A percentile compares a stretch with the other conserved stretches of the same genome.
Evolutionary conservation across 1,140 invertebrate species (phyloP).

Genomic region (Drosophila pruinosa): DNA sequence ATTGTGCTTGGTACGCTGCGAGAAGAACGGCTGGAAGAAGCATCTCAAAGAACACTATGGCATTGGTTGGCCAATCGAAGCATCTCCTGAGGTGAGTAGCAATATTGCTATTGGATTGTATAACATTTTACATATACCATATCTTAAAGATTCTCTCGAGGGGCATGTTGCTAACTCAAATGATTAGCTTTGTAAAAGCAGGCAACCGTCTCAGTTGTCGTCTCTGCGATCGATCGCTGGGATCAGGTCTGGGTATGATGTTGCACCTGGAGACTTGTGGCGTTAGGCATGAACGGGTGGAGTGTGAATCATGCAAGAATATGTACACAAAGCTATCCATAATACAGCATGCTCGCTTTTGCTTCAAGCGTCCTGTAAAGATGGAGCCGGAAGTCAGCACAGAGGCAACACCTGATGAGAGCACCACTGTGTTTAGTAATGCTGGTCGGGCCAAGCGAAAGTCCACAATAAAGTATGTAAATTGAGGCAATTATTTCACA

Average conservation of each 20-base stretch:
- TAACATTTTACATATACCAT: neutral
- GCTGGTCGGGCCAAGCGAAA: constrained; percentile 61
- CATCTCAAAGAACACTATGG: constrained; percentile 70
- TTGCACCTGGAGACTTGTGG: constrained; percentile 67
- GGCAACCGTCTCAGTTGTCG: constrained; percentile 50
- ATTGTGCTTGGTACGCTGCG: constrained; percentile 52
- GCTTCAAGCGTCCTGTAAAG: constrained; percentile 9
- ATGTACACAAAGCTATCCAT: constrained; percentile 39
- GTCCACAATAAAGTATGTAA: constrained; percentile 62
- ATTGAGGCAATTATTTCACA: neutral
- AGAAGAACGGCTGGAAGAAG: constrained; percentile 18
- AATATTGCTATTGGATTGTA: neutral
- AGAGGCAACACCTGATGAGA: neutral
- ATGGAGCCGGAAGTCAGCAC: neutral
- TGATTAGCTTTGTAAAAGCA: constrained; percentile 34
- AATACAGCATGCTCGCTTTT: constrained; percentile 35
- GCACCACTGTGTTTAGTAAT: constrained; percentile 45
- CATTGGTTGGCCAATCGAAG: constrained; percentile 55
- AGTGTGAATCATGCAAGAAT: constrained; percentile 47
- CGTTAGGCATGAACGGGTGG: constrained; percentile 23
- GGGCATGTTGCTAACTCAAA: constrained; percentile 16
- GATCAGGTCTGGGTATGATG: constrained; percentile 55
- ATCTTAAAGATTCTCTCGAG: constrained; percentile 26
- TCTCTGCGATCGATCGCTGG: constrained; percentile 49
- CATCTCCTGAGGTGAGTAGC: constrained; percentile 22